Base-by-base conservation (phyloP, 2,888 invertebrate genomes). In the Invenusta paracnida region DNA sequence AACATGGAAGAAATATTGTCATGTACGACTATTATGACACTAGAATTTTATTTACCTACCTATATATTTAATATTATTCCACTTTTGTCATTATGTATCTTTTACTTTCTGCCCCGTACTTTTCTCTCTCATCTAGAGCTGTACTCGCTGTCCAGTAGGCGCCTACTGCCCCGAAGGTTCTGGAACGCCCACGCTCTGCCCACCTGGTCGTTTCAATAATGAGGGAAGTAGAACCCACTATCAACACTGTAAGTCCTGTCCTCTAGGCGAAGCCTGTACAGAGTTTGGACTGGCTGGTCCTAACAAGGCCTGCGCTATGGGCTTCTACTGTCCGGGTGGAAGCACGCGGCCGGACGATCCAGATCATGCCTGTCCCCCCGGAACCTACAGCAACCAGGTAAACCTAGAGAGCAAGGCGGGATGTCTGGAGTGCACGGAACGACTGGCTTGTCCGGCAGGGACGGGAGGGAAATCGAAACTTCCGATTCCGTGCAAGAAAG, bases 401-500 rank as follows among this genome's bases (percentile, higher is more conserved):
- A n/a, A 79, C 23, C n/a, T 79, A 27, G 27, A 5, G 2, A n/a
- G 27, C n/a, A 5, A n/a, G 5, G 5, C 79, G 2, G 23, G 23
- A n/a, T 79, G 79, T 79, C 2, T 27, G 23, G 5, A n/a, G n/a
- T 79, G 79, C 23, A 11, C 79, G 23, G 79, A n/a, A 5, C 79
- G 23, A 5, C 5, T 2, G 23, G 23, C 79, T 5, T 79, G 79
- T 27, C 5, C 23, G 5, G 11, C 5, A 23, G 90, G 90, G 0
- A 90, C 91, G 0, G 90, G 90, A 11, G 90, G 90, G n/a, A 86
- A 87, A 2, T 90, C 90, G 86, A 89, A 90, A 81, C 89, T 90
- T 1, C 90, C 90, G 1, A 88, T 89, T 13, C 88, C 90, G 13
- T 91, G 91, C 88, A 89, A 88, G 1, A 86, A 86, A 27, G 91